These are phyloP conservation scores for Lasioglossum figueresi DNA, from an alignment of 2,888 invertebrate genomes.

Conservation along the genomic window DNA sequence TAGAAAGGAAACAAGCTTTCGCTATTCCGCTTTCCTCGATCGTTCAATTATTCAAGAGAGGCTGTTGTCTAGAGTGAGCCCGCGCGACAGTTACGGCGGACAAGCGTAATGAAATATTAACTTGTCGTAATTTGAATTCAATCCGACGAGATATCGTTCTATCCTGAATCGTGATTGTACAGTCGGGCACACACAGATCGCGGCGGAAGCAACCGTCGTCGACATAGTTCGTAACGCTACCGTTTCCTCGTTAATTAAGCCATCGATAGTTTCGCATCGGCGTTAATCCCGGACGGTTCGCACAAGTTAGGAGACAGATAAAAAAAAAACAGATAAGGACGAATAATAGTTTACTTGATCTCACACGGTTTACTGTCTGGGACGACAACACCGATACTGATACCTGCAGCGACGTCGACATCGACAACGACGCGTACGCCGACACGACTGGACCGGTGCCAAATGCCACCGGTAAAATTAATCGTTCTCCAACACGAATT, in stretches of 20 bases:
- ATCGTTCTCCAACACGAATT: slow-evolving; percentile 81
- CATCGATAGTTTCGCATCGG: not conserved
- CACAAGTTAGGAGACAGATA: not conserved
- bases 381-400: slow-evolving; percentile 44
- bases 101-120: slow-evolving; percentile 73
- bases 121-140: slow-evolving; percentile 67
- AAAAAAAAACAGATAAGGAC: not conserved
- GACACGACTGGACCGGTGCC: slow-evolving; percentile 73
- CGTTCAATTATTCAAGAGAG: slow-evolving; percentile 74
- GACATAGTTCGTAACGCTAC: not conserved
- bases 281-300: not conserved
- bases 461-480: slow-evolving; percentile 80
- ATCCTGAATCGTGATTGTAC: slow-evolving; percentile 36
- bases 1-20: slow-evolving; percentile 68
- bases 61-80: not conserved
- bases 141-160: slow-evolving; percentile 40
- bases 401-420: slow-evolving; percentile 33
- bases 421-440: slow-evolving; percentile 51
- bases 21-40: slow-evolving; percentile 75
- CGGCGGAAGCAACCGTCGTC: not conserved
- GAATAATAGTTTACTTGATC: slow-evolving; percentile 46
- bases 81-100: slow-evolving; percentile 44
- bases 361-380: slow-evolving; percentile 40
- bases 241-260: not conserved
- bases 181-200: not conserved